A percentile compares a stretch with the other conserved stretches of the same genome.
Evolutionary conservation across 2,888 invertebrate species (phyloP).

Genomic region (Mycalesis mineus): DNA sequence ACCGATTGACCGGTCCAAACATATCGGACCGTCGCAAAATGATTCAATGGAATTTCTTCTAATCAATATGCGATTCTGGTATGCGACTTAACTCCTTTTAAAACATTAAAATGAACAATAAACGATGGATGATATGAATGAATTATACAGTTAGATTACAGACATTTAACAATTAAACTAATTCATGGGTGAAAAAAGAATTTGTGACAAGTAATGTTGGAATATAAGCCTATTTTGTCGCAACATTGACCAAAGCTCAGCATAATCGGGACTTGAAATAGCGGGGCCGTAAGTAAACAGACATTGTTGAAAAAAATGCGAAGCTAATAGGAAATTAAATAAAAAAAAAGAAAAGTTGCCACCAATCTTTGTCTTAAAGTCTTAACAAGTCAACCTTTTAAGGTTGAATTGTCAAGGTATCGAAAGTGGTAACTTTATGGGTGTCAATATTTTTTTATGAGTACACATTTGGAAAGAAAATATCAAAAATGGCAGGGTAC

Average conservation of each 20-base stretch:
- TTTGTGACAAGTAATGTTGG: background rate
- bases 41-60: background rate
- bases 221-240: background rate
- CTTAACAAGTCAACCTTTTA: conserved; percentile 13
- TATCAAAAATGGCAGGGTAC: background rate
- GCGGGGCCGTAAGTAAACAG: conserved; percentile 1
- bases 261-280: background rate
- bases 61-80: background rate
- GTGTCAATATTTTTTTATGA: background rate
- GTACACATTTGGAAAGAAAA: background rate
- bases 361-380: conserved; percentile 17
- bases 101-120: background rate
- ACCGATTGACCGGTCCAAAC: background rate
- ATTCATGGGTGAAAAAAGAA: background rate
- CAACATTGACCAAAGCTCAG: conserved; percentile 11
- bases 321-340: background rate
- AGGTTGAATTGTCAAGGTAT: conserved; percentile 18
- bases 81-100: conserved; percentile 14
- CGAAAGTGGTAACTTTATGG: conserved; percentile 25
- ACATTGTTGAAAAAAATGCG: background rate
- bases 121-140: background rate
- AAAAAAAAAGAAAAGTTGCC: conserved; percentile 16
- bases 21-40: background rate
- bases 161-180: conserved; percentile 6
- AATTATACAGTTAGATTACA: background rate